Evolutionary conservation across 2,888 invertebrate species (phyloP).

Genomic region (Syritta pipiens): DNA sequence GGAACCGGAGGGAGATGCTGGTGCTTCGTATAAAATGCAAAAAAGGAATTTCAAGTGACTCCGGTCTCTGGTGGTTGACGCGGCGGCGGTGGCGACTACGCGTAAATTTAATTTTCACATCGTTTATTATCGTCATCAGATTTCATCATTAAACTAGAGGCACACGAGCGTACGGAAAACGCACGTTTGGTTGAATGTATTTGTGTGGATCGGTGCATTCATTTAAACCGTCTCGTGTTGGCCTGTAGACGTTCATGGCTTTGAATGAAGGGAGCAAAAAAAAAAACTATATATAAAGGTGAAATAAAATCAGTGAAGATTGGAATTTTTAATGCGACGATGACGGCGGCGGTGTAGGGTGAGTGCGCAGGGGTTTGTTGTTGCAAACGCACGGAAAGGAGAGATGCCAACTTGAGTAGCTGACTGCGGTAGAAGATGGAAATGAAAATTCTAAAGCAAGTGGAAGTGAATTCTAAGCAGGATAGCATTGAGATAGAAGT

Average conservation of each 20-base stretch:
- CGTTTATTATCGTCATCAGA: constrained; percentile 66
- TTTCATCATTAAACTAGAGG: constrained; percentile 60
- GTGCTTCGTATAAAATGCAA: constrained; percentile 46
- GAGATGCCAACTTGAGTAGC: too few species aligned
- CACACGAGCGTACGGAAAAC: background rate
- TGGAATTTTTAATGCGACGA: constrained; percentile 24
- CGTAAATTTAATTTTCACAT: constrained; percentile 68
- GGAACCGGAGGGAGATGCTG: constrained; percentile 23
- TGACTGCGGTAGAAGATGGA: too few species aligned
- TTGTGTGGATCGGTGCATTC: constrained; percentile 2
- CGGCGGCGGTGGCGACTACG: constrained; percentile 14
- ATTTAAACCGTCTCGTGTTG: constrained; percentile 44
- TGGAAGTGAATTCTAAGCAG: too few species aligned
- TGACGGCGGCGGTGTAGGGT: background rate
- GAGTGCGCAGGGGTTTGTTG: background rate
- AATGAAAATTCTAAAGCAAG: too few species aligned
- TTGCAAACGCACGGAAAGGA: too few species aligned
- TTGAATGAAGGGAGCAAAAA: constrained; percentile 7
- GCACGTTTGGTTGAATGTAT: background rate
- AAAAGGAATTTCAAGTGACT: constrained; percentile 64
- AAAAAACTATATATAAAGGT: background rate
- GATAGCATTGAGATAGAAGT: too few species aligned
- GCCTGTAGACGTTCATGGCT: constrained; percentile 27
- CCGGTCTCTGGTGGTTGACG: constrained; percentile 13
- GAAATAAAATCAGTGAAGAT: constrained; percentile 1